Percentiles rank a stretch among this genome's conserved stretches.
These are phyloP conservation scores for Diplodus puntazzo DNA, from an alignment of 2,797 vertebrate species.

Conservation along the genomic window DNA sequence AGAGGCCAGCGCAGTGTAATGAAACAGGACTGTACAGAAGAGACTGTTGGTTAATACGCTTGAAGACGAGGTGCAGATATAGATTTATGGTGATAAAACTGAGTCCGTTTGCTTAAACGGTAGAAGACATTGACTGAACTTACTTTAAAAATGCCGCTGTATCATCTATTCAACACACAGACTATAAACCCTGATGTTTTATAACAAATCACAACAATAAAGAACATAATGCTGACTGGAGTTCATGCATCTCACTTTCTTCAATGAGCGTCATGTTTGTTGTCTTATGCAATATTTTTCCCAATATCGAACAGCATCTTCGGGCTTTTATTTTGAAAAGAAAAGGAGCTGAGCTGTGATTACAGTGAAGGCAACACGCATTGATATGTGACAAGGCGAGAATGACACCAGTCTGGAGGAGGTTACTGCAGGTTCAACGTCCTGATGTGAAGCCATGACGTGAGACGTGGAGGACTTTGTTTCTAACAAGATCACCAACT, in stretches of 20 bases:
- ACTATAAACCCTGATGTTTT: slow-evolving; percentile 12
- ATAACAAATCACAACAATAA: slow-evolving; percentile 5
- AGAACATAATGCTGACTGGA: not conserved
- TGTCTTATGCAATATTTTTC: no score
- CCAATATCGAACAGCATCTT: no score
- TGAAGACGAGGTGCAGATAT: slow-evolving; percentile 6
- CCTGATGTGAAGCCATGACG: no score
- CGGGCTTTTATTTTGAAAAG: no score
- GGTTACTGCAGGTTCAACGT: no score
- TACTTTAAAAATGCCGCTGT: not conserved
- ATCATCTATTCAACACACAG: not conserved
- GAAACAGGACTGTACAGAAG: slow-evolving; percentile 15
- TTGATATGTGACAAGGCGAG: no score
- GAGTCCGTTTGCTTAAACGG: not conserved
- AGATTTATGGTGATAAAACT: slow-evolving; percentile 13
- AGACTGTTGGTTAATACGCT: slow-evolving; percentile 30
- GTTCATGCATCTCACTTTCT: not conserved
- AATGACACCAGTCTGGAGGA: no score
- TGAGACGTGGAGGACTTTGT: no score
- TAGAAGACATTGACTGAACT: slow-evolving; percentile 15
- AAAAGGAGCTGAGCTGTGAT: no score
- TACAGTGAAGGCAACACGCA: no score
- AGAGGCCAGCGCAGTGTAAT: slow-evolving; percentile 37
- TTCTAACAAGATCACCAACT: no score
- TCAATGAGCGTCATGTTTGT: no score